Evolutionary conservation across 2,113 vertebrate genomes (phyloP), one percentile per base, ranked within the genome.

Genomic region (Rattus rattus): DNA sequence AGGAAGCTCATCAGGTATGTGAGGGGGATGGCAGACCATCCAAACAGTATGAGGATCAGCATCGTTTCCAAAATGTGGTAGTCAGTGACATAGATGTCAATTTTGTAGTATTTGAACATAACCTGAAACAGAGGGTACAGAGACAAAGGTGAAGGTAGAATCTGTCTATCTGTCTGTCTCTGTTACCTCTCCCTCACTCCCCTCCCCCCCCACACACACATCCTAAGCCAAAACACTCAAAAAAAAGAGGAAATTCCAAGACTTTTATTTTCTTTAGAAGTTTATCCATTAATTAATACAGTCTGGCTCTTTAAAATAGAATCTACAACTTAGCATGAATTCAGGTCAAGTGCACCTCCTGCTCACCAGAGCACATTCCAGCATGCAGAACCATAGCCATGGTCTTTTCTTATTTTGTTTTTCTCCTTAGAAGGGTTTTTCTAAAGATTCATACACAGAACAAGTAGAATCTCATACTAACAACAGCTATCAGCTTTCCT

Each of bases 1-100:
- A 97, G 16, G 61, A 97, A 97, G 84, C 97, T 97, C 87, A 97
- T 69, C 79, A 97, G 83, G 88, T 97, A 97, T 56, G 54, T 91
- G 69, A 97, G 54, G 16, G 96, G 92, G 79, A 97, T 96, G 61
- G 86, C 63, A 69, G 72, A 94, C 94, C 97, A 97, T 75, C 96
- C 95, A 1, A 94, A 97, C 3, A 97, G 43, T 11, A 2, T 79
- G 61, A 97, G 36, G 84, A 97, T 96, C 43, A 97, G 8, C 96
- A 97, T 17, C 0, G 92, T 96, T 43, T 97, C 95, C 90, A 93
- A 28, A 56, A 90, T 63, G 20, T 89, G 95, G 87, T 93, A 87
- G 24, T 92, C 79, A 8, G 26, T 87, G 80, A 95, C 10, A 49
- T 90, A 97, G 28, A 94, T 67, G 39, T 96, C n/a, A 26, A 90